Evolutionary conservation across 2,797 vertebrate genomes (phyloP), one percentile per base, ranked within the genome.

Genomic region (Ceryle rudis): DNA sequence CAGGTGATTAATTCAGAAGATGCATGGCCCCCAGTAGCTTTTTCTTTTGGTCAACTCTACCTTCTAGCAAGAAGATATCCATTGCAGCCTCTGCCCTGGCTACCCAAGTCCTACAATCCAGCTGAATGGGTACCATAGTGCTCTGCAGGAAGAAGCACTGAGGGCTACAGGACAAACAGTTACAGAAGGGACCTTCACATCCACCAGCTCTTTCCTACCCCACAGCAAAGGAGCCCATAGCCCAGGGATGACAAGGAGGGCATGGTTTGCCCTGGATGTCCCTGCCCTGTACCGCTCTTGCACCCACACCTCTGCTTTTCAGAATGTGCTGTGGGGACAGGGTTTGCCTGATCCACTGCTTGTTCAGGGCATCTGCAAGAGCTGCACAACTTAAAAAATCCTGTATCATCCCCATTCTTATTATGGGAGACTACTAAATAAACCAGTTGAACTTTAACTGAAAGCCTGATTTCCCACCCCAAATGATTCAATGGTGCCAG

Each of bases 1-100:
- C 49, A 64, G 65, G 47, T 29, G 20, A 77, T n/a, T 66, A 89
- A 73, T 46, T 58, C 49, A 89, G 89, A 94, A 65, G 74, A 79
- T 70, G 66, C 33, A 58, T 6, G 11, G 74, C 87, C 49, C 49
- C 5, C 28, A 74, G 88, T 7, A 96, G 90, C n/a, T 19, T 41
- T 69, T 44, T 60, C 7, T 4, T 61, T 89, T 49, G 89, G 42
- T 23, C 49, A 90, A 72, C 10, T 57, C 23, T 21, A 25, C 25
- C 66, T 81, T 90, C 49, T 33, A 60, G 41, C 16, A 78, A 44
- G 47, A 77, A 82, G 26, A 33, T 17, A 73, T 6, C 14, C 16
- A 25, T 13, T 1, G 2, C 9, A 4, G 60, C 26, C 41, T 57
- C 58, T 66, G 46, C 35, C 49, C 18, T 23, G 33, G 33, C 13